Percentiles rank a stretch among this genome's conserved stretches.
phyloP scores from a whole-genome alignment of 2,888 invertebrate genomes.

The Heliconius ethilla region DNA sequence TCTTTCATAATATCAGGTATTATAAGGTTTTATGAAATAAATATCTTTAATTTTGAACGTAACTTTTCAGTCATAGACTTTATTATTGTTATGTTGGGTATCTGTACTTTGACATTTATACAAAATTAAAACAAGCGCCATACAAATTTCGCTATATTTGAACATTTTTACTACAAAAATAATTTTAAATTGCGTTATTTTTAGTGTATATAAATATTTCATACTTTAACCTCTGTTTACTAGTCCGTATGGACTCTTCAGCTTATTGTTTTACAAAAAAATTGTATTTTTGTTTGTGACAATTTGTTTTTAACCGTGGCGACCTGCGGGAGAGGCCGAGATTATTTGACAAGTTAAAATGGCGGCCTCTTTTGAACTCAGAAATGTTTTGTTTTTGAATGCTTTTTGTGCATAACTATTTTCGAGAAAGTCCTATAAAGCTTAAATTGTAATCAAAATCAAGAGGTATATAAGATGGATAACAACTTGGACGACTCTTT shows the following conservation, averaged over 20 bases:
- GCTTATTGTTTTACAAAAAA: constrained; percentile 39
- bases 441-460: constrained; percentile 17
- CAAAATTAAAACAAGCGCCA: constrained; percentile 81
- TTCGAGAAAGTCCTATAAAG: constrained; percentile 35
- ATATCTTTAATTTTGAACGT: constrained; percentile 13
- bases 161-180: constrained; percentile 26
- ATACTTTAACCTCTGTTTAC: constrained; percentile 22
- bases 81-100: constrained; percentile 53
- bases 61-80: constrained; percentile 6
- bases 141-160: constrained; percentile 54
- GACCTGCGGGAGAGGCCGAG: constrained; percentile 60
- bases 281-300: constrained; percentile 48
- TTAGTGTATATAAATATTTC: constrained; percentile 42
- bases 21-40: too few relatives aligned
- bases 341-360: constrained; percentile 78
- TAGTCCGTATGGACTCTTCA: constrained; percentile 6
- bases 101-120: constrained; percentile 57
- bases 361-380: constrained; percentile 81
- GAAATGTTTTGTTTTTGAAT: constrained; percentile 53
- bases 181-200: constrained; percentile 40
- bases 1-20: too few relatives aligned
- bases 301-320: constrained; percentile 80
- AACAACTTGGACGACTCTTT: constrained; percentile 72
- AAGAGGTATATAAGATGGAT: constrained; percentile 61
- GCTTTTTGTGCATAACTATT: constrained; percentile 40